Conservation (phyloP, 53 echinoderm and acorn worm species). For the Henricia sp. region DNA sequence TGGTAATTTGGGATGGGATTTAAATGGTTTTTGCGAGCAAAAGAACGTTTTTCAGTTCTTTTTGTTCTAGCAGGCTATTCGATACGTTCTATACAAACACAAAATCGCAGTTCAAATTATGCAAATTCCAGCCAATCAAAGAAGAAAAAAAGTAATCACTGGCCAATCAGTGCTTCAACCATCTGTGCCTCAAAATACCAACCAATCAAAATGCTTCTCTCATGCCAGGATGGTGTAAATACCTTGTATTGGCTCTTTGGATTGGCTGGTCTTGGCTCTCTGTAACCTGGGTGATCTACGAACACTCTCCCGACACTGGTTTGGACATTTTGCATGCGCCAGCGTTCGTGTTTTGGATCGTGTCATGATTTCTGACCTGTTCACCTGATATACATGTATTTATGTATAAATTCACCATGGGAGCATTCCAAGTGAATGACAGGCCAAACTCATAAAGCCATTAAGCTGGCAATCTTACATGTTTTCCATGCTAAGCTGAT, state of each 20-base stretch:
- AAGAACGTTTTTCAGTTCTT: no score
- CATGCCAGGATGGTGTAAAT: conserved; percentile 11
- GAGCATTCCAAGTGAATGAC: no score
- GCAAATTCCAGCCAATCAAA: neutral
- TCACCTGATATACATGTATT: conserved; percentile 34
- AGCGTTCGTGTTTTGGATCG: conserved; percentile 47
- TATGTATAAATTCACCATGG: no score
- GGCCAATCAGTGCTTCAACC: conserved; percentile 16
- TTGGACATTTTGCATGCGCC: conserved; percentile 25
- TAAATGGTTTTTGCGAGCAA: no score
- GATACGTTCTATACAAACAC: no score
- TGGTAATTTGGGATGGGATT: no score
- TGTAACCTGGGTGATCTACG: conserved; percentile 29
- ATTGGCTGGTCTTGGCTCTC: conserved; percentile 37
- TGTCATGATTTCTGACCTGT: conserved; percentile 37
- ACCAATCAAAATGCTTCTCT: conserved; percentile 51
- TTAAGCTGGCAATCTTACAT: no score
- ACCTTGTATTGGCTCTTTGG: conserved; percentile 42
- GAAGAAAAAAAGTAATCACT: conserved; percentile 9
- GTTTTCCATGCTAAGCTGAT: no score
- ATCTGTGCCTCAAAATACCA: neutral
- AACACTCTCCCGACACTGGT: conserved; percentile 1
- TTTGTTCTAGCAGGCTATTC: no score
- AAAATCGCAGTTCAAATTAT: no score
- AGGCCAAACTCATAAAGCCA: no score